A percentile compares a stretch with the other conserved stretches of the same genome.
Evolutionary conservation across 1,140 invertebrate species (phyloP).

Genomic region (Cepaea nemoralis): DNA sequence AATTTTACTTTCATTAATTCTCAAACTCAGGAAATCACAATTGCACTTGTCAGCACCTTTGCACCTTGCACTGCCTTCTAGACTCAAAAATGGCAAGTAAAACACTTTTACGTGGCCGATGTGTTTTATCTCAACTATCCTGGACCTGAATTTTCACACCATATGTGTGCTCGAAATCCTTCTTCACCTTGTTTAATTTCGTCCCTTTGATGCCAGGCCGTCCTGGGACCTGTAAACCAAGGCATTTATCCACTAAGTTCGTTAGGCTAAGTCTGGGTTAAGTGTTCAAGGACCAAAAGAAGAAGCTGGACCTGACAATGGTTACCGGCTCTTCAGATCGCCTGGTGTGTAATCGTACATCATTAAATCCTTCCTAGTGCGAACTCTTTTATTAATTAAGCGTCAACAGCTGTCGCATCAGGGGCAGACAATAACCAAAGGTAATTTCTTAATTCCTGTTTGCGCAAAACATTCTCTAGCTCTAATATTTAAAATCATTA

Average conservation of each 20-base stretch:
- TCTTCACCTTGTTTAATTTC: background rate
- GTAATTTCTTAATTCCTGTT: constrained; percentile 16
- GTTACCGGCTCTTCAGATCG: background rate
- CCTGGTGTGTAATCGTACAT: background rate
- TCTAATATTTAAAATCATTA: constrained; percentile 13
- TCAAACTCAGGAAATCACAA: too few relatives aligned
- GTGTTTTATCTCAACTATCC: too few relatives aligned
- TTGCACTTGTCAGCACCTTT: too few relatives aligned
- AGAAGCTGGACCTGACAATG: background rate
- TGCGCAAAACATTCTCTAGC: background rate
- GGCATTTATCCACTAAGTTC: background rate
- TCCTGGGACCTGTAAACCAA: background rate
- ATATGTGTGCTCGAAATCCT: background rate
- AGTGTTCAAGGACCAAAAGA: background rate
- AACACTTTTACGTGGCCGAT: too few relatives aligned
- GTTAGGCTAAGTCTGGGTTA: background rate
- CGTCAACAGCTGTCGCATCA: background rate
- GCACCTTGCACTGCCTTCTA: too few relatives aligned
- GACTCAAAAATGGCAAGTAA: too few relatives aligned
- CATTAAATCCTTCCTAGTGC: background rate
- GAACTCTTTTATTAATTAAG: background rate
- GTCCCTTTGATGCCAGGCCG: background rate
- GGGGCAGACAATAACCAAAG: background rate
- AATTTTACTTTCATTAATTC: too few relatives aligned
- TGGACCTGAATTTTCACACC: background rate